Conservation (phyloP, 2,113 vertebrate species). For the Pavo muticus region DNA sequence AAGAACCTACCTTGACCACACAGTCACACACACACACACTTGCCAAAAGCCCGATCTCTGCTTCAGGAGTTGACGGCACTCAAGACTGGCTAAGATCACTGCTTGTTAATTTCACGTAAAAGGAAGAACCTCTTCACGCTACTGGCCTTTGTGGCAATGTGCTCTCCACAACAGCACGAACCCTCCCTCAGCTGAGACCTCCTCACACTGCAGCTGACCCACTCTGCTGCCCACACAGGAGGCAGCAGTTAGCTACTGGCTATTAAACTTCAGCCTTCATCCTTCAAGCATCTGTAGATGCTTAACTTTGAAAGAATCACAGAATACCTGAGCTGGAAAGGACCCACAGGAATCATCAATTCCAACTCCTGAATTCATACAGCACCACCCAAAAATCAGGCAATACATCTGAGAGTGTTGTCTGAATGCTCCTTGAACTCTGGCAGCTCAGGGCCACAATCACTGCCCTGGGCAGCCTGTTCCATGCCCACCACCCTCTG, state of each 20-base stretch:
- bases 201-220: not conserved
- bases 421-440: too few species aligned
- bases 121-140: not conserved
- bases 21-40: not conserved
- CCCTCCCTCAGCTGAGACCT: not conserved
- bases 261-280: not conserved
- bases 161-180: not conserved
- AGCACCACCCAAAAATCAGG: too few species aligned
- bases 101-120: not conserved
- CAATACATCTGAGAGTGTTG: too few species aligned
- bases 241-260: not conserved
- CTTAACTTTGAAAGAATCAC: too few species aligned
- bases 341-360: too few species aligned
- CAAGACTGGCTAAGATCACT: not conserved
- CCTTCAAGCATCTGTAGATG: not conserved
- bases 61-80: not conserved
- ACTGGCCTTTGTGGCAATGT: not conserved
- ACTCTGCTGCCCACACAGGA: not conserved
- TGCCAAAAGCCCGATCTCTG: not conserved
- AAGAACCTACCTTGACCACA: fast-evolving
- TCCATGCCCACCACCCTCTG: too few species aligned
- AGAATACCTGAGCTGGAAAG: too few species aligned
- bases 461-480: too few species aligned
- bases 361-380: too few species aligned
- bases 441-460: too few species aligned